phyloP scores from a whole-genome alignment of 2,888 invertebrate genomes.

The Cylloceria caligata region DNA sequence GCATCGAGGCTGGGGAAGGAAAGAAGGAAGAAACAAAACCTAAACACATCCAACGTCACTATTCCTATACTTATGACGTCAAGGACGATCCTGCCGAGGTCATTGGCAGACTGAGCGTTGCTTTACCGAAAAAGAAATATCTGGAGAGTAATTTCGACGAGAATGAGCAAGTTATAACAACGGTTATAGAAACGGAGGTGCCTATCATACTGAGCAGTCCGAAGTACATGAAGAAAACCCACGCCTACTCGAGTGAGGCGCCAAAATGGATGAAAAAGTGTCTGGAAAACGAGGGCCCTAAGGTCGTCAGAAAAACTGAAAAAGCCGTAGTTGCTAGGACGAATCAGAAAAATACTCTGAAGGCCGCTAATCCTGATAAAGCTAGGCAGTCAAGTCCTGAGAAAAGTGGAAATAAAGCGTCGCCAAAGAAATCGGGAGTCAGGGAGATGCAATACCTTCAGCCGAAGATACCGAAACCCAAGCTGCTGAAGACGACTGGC shows the following conservation, averaged over 20 bases:
- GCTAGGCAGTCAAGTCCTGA: constrained; percentile 59
- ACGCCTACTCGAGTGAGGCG: constrained; percentile 78
- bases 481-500: constrained; percentile 54
- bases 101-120: constrained; percentile 74
- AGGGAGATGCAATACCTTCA: constrained; percentile 61
- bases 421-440: constrained; percentile 70
- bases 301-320: constrained; percentile 64
- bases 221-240: constrained; percentile 78
- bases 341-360: constrained; percentile 60
- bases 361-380: constrained; percentile 50
- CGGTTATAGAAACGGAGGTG: constrained; percentile 81
- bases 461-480: constrained; percentile 65
- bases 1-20: constrained; percentile 52
- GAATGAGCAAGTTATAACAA: constrained; percentile 81
- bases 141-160: constrained; percentile 82
- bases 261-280: constrained; percentile 82
- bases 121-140: constrained; percentile 78
- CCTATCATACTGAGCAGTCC: constrained; percentile 79
- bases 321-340: constrained; percentile 54
- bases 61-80: constrained; percentile 81
- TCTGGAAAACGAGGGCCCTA: constrained; percentile 73
- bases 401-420: constrained; percentile 71
- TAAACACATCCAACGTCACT: constrained; percentile 81
- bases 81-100: constrained; percentile 69
- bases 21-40: constrained; percentile 58